Evolutionary conservation across 2,797 vertebrate genomes (phyloP).

Genomic region (Callimico goeldii): DNA sequence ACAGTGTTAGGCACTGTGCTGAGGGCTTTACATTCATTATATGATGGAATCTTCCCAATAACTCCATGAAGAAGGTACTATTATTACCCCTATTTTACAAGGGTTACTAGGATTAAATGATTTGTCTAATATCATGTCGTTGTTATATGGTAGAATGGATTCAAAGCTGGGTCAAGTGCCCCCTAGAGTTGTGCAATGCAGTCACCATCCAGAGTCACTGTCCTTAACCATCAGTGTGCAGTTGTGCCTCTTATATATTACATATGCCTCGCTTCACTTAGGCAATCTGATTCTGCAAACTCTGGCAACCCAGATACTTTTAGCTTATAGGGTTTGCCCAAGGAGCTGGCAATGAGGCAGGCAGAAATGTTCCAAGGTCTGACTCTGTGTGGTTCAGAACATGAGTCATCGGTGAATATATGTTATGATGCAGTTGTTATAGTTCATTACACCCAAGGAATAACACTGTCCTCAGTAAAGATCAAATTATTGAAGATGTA

Average conservation of each 20-base stretch:
- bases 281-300: not conserved
- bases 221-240: not conserved
- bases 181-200: not conserved
- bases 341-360: not conserved
- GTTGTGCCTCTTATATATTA: not conserved
- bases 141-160: not conserved
- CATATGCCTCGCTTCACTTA: not conserved
- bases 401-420: not conserved
- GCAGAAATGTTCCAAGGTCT: not conserved
- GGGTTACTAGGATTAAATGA: not conserved
- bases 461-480: slow-evolving; percentile 17
- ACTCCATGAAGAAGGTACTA: not conserved
- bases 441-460: not conserved
- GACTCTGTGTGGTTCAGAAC: not conserved
- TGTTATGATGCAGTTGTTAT: not conserved
- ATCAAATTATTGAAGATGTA: slow-evolving; percentile 36
- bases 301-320: not conserved
- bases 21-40: not conserved
- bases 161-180: not conserved
- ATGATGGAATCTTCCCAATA: slow-evolving; percentile 6
- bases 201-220: not conserved
- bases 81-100: not conserved
- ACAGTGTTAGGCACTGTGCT: not conserved
- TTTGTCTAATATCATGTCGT: not conserved
- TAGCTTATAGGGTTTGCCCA: not conserved